phyloP scores from a whole-genome alignment of 53 echinoderm and acorn worm genomes.

The Zoroaster sp. region DNA sequence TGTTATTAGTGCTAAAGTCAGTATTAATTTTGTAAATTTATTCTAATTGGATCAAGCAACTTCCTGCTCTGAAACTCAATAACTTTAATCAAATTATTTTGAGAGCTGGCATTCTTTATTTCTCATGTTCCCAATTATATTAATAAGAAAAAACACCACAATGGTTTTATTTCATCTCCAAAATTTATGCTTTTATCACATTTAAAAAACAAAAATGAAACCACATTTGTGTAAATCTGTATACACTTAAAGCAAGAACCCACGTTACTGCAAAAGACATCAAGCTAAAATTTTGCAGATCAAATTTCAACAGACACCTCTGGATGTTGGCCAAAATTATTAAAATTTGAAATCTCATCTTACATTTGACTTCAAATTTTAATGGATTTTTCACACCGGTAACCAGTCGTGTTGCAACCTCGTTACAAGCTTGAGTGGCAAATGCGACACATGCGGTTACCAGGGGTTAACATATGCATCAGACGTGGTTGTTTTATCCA shows the following conservation, averaged over 20 bases:
- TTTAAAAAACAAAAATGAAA: neutral
- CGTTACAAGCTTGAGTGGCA: neutral
- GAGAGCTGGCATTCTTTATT: neutral
- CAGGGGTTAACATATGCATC: no score
- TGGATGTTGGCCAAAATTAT: neutral
- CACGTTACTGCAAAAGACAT: conserved; percentile 5
- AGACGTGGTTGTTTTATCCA: no score
- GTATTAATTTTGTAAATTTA: neutral
- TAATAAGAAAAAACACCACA: neutral
- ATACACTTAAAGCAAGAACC: no score
- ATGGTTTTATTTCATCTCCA: neutral
- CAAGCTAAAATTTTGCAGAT: neutral
- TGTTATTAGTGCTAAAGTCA: no score
- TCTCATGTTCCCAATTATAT: neutral
- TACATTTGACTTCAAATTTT: neutral
- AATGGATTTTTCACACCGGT: conserved; percentile 1
- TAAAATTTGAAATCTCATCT: neutral
- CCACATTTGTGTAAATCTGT: neutral
- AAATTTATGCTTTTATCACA: neutral
- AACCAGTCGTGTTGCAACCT: neutral
- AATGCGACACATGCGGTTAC: no score
- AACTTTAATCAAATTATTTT: neutral
- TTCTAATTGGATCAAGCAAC: neutral
- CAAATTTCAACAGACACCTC: neutral
- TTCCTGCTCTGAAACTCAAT: neutral